Evolutionary conservation across 2,113 vertebrate species (phyloP).

Genomic region (Pyrgilauda ruficollis): DNA sequence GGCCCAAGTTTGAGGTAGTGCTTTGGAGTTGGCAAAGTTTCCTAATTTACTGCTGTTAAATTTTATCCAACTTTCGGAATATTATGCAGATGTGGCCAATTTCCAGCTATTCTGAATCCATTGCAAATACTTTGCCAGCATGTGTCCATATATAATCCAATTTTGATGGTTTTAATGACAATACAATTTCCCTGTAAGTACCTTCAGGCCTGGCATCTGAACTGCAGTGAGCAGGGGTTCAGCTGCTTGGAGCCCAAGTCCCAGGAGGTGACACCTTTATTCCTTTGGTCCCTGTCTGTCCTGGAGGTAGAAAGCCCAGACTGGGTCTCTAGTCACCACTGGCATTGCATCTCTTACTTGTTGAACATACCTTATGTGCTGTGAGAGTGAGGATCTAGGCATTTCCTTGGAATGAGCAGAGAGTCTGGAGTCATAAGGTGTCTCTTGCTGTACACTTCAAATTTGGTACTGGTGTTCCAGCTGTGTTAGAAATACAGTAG

Average conservation of each 20-base stretch:
- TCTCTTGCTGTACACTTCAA: background rate
- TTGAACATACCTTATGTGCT: background rate
- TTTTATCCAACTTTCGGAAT: constrained; percentile 38
- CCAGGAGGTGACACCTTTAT: background rate
- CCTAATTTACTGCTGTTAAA: constrained; percentile 31
- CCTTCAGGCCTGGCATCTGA: background rate
- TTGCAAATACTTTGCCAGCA: constrained; percentile 37
- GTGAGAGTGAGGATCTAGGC: background rate
- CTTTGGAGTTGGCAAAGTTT: background rate
- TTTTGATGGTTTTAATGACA: constrained; percentile 6
- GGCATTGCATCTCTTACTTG: background rate
- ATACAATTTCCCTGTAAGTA: background rate
- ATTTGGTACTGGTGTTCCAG: background rate
- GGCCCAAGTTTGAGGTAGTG: background rate
- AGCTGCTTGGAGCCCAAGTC: background rate
- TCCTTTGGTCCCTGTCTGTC: background rate
- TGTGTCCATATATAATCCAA: constrained; percentile 20
- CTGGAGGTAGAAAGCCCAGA: background rate
- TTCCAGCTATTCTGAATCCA: constrained; percentile 19
- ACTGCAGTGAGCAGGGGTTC: background rate
- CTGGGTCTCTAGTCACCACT: background rate
- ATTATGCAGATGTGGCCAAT: background rate
- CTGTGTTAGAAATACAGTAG: background rate
- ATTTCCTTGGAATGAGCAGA: background rate
- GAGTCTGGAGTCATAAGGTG: background rate